A percentile compares a stretch with the other conserved stretches of the same genome.
Conservation (phyloP, 1,140 invertebrate species). For the Teleogryllus occipitalis region DNA sequence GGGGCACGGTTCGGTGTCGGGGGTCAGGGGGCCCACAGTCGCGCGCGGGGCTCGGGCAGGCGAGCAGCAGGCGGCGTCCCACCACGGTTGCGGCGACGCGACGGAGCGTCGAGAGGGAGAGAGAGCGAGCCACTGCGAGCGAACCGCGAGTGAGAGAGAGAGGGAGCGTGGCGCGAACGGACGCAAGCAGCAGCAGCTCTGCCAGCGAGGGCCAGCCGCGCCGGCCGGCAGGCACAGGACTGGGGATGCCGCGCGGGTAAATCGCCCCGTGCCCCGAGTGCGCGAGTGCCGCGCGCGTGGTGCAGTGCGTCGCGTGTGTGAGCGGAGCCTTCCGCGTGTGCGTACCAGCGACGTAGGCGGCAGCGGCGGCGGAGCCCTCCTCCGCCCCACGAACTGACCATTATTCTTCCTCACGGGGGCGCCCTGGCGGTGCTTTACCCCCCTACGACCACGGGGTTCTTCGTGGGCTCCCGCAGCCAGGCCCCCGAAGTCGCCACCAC, state of each 20-base stretch:
- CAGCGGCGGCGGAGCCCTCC: neutral
- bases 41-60: slow-evolving; percentile 7
- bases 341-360: neutral
- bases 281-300: neutral
- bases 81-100: neutral
- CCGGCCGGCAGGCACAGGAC: too few relatives aligned
- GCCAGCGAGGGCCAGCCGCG: neutral
- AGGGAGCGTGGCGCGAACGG: neutral
- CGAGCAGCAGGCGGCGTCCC: neutral
- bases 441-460: slow-evolving; percentile 37
- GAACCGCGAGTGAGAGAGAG: neutral
- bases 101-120: neutral
- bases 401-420: slow-evolving; percentile 19
- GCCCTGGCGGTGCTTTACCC: slow-evolving; percentile 37
- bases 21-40: slow-evolving; percentile 10
- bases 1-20: slow-evolving; percentile 12
- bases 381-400: slow-evolving; percentile 10
- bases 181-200: neutral
- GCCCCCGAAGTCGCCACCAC: slow-evolving; percentile 28
- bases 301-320: slow-evolving; percentile 1
- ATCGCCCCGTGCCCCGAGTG: neutral
- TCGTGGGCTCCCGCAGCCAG: slow-evolving; percentile 36
- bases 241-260: too few relatives aligned
- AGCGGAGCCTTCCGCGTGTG: neutral
- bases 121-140: neutral